Percentiles rank a stretch among this genome's conserved stretches.
phyloP scores from a whole-genome alignment of 1,140 invertebrate species.

The Zophobas morio region DNA sequence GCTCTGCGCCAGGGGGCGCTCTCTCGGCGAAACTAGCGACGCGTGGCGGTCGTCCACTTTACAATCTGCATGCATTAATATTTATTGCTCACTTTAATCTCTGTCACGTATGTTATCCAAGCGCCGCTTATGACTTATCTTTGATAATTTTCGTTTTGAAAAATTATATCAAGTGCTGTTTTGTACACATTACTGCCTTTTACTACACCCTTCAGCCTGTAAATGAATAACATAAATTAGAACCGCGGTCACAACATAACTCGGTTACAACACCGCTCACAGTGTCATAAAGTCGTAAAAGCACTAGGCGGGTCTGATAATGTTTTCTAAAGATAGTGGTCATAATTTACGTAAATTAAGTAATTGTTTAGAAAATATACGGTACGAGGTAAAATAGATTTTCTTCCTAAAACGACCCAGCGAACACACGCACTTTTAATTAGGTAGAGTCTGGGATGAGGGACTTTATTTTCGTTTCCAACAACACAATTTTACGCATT shows the following conservation, averaged over 20 bases:
- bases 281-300: background rate
- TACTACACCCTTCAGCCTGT: constrained; percentile 16
- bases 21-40: background rate
- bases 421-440: too few species aligned
- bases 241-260: background rate
- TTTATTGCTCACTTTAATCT: constrained; percentile 51
- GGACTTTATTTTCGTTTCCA: too few species aligned
- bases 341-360: too few species aligned
- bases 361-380: too few species aligned
- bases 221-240: constrained; percentile 25
- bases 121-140: constrained; percentile 36
- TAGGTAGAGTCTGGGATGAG: too few species aligned
- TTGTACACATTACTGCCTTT: constrained; percentile 22
- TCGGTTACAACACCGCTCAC: constrained; percentile 5
- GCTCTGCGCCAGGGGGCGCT: background rate
- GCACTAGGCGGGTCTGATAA: background rate
- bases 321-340: too few species aligned
- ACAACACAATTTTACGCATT: too few species aligned
- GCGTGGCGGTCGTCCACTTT: constrained; percentile 1
- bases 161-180: constrained; percentile 41
- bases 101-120: constrained; percentile 47
- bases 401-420: too few species aligned
- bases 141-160: constrained; percentile 45
- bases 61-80: constrained; percentile 50
- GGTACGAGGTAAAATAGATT: too few species aligned